Evolutionary conservation across 1,140 invertebrate genomes (phyloP).

Genomic region (Pteromalus puparum): DNA sequence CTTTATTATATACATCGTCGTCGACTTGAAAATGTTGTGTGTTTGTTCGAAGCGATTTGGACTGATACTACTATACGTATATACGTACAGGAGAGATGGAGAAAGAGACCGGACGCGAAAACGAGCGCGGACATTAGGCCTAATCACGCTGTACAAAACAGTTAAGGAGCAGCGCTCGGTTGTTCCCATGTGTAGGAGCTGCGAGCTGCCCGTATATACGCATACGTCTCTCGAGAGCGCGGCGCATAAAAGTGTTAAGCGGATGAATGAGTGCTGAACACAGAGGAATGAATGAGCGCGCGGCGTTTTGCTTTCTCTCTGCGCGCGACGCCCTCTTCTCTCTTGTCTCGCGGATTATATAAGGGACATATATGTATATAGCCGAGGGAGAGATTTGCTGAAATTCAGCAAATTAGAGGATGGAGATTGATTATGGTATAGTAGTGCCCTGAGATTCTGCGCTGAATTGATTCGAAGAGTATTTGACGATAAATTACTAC

Average conservation of each 20-base stretch:
- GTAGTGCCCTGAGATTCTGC: no score
- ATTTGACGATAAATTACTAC: no score
- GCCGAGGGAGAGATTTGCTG: conserved; percentile 35
- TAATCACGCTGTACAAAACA: conserved; percentile 72
- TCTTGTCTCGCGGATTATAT: neutral
- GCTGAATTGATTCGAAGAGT: neutral
- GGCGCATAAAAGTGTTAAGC: conserved; percentile 72
- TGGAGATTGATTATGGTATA: neutral
- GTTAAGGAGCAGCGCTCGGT: conserved; percentile 67
- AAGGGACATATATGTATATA: no score
- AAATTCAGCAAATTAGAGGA: neutral
- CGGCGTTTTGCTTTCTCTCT: conserved; percentile 43
- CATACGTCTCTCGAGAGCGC: neutral
- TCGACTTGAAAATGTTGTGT: no score
- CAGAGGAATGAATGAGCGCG: conserved; percentile 63
- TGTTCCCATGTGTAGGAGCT: neutral
- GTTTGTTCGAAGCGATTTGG: no score
- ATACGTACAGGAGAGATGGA: neutral
- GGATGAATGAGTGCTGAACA: conserved; percentile 62
- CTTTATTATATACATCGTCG: no score
- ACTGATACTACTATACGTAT: no score
- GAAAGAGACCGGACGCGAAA: conserved; percentile 14
- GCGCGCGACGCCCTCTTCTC: no score
- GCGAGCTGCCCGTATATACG: conserved; percentile 70
- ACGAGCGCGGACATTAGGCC: conserved; percentile 53